Evolutionary conservation across 1,140 invertebrate species (phyloP), one percentile per base, ranked within the genome.

Genomic region (Lysiphlebus fabarum): DNA sequence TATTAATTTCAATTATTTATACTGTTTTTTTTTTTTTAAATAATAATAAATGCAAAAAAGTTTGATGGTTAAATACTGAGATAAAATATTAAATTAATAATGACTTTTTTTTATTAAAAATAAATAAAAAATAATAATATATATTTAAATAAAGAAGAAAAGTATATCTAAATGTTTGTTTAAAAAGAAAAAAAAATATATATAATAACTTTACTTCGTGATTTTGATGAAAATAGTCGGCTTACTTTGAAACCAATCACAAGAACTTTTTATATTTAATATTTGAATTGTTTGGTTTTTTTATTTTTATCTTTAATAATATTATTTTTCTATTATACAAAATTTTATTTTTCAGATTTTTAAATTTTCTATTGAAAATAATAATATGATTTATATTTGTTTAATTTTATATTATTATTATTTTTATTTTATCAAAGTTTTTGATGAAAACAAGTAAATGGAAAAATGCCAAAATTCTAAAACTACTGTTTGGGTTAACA

Each of bases 61-160:
- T 14, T 26, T 48, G 12, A 56, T 45, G 38, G 44, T 38, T 48
- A 37, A 17, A 14, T 56, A 14, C 43, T 1, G 45, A 4, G 26
- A 10, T 45, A n/a, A 55, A 55, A 62, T 62, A 71, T 74, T 73
- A 73, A 75, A 72, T 74, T 74, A 72, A 73, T 72, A 73, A 67
- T 65, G 59, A 63, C 55, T 49, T 54, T 57, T 34, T 42, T 51
- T 43, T 50, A 17, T 36, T n/a, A 6, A 40, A 41, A 37, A 41
- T 1, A 12, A 33, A 47, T 54, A 55, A 44, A 34, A 17, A 41
- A 41, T 51, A 43, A 34, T 12, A 42, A 2, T 6, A 48, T 34
- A 6, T 9, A 7, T 12, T 12, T 17, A 48, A 44, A 9, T 11
- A 9, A n/a, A 38, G 49, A 34, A 26, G 6, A 53, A 36, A 38